These are phyloP conservation scores for Grapholita molesta DNA, from an alignment of 1,140 invertebrate species.

Conservation along the genomic window DNA sequence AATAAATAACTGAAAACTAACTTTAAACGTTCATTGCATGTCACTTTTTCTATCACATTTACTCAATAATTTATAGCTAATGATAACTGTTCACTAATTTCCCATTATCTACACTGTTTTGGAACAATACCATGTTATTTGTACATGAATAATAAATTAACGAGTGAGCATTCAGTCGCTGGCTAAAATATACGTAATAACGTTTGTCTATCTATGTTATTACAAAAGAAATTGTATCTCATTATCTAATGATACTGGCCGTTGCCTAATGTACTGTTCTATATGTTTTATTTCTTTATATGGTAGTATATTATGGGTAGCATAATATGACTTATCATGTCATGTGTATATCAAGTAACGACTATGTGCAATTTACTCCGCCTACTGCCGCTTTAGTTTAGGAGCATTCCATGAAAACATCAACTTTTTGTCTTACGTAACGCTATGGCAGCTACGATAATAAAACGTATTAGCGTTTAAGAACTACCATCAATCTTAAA, in stretches of 20 bases:
- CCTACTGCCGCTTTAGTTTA: no score
- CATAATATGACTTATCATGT: background rate
- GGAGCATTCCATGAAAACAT: no score
- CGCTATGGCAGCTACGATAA: no score
- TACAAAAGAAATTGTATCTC: constrained; percentile 10
- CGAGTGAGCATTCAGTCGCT: constrained; percentile 1
- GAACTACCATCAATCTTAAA: no score
- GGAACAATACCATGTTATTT: constrained; percentile 14
- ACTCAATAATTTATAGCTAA: constrained; percentile 12
- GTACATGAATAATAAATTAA: constrained; percentile 16
- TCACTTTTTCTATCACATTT: background rate
- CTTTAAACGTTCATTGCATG: background rate
- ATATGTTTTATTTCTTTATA: background rate
- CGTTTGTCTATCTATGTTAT: background rate
- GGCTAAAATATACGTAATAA: constrained; percentile 9
- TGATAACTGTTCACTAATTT: constrained; percentile 15
- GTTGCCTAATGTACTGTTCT: background rate
- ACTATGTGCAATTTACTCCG: no score
- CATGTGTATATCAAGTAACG: no score
- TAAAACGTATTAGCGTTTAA: no score
- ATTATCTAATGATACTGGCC: background rate
- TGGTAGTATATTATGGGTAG: background rate
- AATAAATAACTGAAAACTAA: background rate
- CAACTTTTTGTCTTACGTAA: no score
- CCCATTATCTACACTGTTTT: constrained; percentile 4